Base-by-base conservation (phyloP, 2,113 vertebrate species). In the Aythya baeri region DNA sequence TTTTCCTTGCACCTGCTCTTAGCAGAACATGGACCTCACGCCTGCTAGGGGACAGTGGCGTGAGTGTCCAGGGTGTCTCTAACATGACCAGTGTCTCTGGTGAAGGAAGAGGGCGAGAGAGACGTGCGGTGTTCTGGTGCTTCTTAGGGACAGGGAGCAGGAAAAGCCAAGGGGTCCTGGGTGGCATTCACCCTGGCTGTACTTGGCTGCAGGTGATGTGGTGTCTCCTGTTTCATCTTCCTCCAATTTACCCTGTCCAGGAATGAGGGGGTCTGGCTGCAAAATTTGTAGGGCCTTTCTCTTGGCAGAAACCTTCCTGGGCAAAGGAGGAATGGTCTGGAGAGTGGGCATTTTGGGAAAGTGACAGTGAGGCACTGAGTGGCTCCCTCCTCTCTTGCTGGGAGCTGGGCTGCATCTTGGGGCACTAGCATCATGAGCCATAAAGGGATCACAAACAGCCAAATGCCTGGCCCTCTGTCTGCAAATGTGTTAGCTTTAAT, bases 391-490 rank as follows among this genome's bases (percentile, higher is more conserved):
- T 16, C 46, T 11, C 17, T 27, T 66, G 8, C 50, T 50, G 11
- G 4, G 22, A 26, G 9, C 38, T 80, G 4, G 2, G 32, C 26
- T 72, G 62, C 0, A 1, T 17, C 41, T 63, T 67, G n/a, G 17
- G 36, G 4, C 32, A 68, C 13, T 25, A 73, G 38, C 32, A 74
- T 10, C 11, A 12, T 0, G 1, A 0, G 5, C 12, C 26, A 63
- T 41, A 81, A 74, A 72, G 11, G 20, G 16, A 43, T 8, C 84
- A 32, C 57, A 44, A 83, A 57, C 31, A 61, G 38, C 9, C 70
- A 68, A 26, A 34, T 38, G 18, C 25, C 43, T 68, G 66, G 43
- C 22, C 11, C 27, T 91, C 10, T 31, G 43, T 20, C 26, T 83
- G 77, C 38, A 38, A 59, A 46, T 10, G 7, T 2, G 0, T 50